phyloP scores from a whole-genome alignment of 2,797 vertebrate genomes.

The Sparus aurata region DNA sequence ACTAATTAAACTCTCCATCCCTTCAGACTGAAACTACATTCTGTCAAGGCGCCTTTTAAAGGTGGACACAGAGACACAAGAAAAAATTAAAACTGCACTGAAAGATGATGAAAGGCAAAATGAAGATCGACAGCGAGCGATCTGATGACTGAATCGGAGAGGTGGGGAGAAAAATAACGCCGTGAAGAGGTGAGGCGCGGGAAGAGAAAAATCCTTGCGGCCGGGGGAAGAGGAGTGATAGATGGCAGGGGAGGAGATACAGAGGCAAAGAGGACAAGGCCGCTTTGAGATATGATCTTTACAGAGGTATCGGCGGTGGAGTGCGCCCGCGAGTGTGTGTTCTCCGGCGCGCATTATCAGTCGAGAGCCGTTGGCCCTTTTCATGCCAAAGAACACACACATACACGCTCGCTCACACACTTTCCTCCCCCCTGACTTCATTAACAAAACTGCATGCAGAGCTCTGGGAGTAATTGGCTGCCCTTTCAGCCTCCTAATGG shows the following conservation, averaged over 20 bases:
- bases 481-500: conserved; percentile 76
- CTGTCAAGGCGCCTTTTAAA: neutral
- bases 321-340: conserved; percentile 24
- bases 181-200: neutral
- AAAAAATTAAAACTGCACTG: neutral
- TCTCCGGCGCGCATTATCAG: conserved; percentile 32
- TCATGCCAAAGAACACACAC: conserved; percentile 52
- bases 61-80: neutral
- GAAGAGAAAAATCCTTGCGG: conserved; percentile 4
- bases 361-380: conserved; percentile 50
- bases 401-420: conserved; percentile 19
- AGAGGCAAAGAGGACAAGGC: conserved; percentile 17
- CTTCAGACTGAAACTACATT: neutral
- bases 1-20: conserved; percentile 33
- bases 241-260: neutral
- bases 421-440: conserved; percentile 63
- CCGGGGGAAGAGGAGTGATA: conserved; percentile 8
- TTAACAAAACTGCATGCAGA: conserved; percentile 70
- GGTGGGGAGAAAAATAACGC: neutral
- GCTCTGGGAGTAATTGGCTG: conserved; percentile 77
- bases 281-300: conserved; percentile 51
- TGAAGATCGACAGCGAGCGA: conserved; percentile 1
- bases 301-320: conserved; percentile 20
- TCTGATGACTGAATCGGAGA: neutral
- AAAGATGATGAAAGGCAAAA: conserved; percentile 15